Base-by-base conservation (phyloP, 2,113 vertebrate species). In the Aplodontia rufa region DNA sequence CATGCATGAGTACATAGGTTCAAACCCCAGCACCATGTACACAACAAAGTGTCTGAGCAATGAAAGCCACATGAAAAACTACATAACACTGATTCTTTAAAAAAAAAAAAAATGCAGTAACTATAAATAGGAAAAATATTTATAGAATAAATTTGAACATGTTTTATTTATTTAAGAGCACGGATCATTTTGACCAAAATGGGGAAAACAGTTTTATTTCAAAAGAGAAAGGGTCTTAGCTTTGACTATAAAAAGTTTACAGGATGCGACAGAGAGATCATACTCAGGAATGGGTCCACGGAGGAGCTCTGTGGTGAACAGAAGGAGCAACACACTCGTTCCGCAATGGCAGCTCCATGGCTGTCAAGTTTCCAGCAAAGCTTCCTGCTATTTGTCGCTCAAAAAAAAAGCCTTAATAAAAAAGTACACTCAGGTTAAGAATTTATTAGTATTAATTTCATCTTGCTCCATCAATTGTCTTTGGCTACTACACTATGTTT, bases 391-490 rank as follows among this genome's bases (percentile, higher is more conserved):
- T 58, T 32, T 55, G 16, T 66, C 35, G 71, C 71, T 84, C 58
- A n/a, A n/a, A n/a, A n/a, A n/a, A n/a, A n/a, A n/a, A n/a, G n/a
- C n/a, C n/a, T n/a, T n/a, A n/a, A n/a, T n/a, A n/a, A n/a, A 69
- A 94, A 95, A 89, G 62, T 49, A 83, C 7, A 90, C n/a, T 66
- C 53, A 84, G 53, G 71, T 76, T 80, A 90, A 92, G 17, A 83
- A 80, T 62, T 71, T 20, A 12, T 85, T 53, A 49, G 58, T 87
- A 74, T 75, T 85, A 94, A 81, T 87, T 79, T 55, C 87, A 35
- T 19, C 55, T 86, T 40, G 64, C 32, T 74, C 69, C 62, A 64
- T 71, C 69, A 78, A 60, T 28, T 91, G 42, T 87, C 42, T 62
- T 71, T 35, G 22, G 11, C 5, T 51, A 75, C 60, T 75, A 74